Percentiles rank a stretch among this genome's conserved stretches.
phyloP scores from a whole-genome alignment of 2,113 vertebrate species.

The Epinephelus cyanopodus region DNA sequence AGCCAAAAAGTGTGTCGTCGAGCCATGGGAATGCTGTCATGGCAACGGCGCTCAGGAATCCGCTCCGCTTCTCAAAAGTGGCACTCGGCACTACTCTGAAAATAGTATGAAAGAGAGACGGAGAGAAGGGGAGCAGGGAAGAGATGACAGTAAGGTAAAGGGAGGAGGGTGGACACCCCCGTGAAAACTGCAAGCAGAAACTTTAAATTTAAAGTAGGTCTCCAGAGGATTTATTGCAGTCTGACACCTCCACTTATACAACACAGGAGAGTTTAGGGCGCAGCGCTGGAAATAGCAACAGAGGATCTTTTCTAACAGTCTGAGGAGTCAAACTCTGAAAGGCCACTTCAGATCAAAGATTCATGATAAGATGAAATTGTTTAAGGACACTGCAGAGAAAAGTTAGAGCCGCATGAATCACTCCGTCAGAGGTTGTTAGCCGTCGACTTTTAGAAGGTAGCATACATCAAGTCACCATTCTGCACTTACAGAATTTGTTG shows the following conservation, averaged over 20 bases:
- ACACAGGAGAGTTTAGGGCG: neutral
- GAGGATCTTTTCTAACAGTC: neutral
- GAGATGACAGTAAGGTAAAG: neutral
- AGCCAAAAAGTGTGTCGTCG: slow-evolving; percentile 41
- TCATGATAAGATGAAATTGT: slow-evolving; percentile 1
- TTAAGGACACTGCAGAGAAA: slow-evolving; percentile 3
- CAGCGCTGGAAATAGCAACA: neutral
- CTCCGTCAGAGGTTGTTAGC: neutral
- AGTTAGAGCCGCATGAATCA: neutral
- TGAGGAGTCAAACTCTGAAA: neutral
- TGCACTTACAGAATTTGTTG: neutral
- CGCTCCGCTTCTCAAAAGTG: slow-evolving; percentile 48
- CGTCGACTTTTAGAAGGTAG: too few species aligned
- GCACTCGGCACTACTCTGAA: slow-evolving; percentile 43
- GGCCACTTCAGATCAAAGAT: slow-evolving; percentile 6
- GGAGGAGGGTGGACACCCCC: neutral
- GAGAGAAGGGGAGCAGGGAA: slow-evolving; percentile 2
- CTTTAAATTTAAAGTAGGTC: slow-evolving; percentile 3
- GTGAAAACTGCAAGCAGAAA: slow-evolving; percentile 13
- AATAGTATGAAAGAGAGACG: slow-evolving; percentile 50
- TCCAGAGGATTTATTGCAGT: slow-evolving; percentile 10
- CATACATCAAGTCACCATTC: neutral
- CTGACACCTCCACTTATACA: slow-evolving; percentile 4
- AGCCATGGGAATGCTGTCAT: slow-evolving; percentile 64
- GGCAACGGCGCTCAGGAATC: slow-evolving; percentile 61